phyloP scores from a whole-genome alignment of 2,113 vertebrate genomes.

The Daubentonia madagascariensis region DNA sequence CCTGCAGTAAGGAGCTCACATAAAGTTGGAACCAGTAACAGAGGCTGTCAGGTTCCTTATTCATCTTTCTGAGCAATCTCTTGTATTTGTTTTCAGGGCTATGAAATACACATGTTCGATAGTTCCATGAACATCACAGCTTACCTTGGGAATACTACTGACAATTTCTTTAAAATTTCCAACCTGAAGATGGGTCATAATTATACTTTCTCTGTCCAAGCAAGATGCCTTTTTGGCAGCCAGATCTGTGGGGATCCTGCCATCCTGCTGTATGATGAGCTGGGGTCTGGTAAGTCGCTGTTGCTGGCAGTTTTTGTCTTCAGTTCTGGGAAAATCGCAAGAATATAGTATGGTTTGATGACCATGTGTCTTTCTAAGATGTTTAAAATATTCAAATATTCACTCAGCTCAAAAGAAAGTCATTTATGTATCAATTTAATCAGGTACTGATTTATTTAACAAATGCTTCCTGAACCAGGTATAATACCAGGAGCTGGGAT shows the following conservation, averaged over 20 bases:
- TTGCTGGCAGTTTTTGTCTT: background rate
- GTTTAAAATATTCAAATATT: background rate
- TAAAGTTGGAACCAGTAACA: background rate
- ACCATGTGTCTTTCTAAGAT: background rate
- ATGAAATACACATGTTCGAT: conserved; percentile 94
- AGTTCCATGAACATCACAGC: conserved; percentile 88
- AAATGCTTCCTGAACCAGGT: background rate
- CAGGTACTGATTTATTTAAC: background rate
- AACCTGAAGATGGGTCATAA: conserved; percentile 93
- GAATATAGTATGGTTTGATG: fast-evolving
- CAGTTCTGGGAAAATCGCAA: background rate
- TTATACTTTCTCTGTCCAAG: conserved; percentile 95
- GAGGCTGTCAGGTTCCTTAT: background rate
- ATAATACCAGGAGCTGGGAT: background rate
- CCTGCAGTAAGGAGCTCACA: background rate
- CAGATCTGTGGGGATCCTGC: conserved; percentile 96
- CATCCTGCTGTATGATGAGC: conserved; percentile 89
- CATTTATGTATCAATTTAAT: background rate
- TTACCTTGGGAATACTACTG: conserved; percentile 94
- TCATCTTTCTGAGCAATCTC: background rate
- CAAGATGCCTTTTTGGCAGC: conserved; percentile 89
- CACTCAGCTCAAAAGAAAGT: background rate
- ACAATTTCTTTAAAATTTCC: conserved; percentile 93
- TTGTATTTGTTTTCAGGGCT: conserved; percentile 86
- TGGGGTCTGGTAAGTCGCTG: conserved; percentile 81